These are phyloP conservation scores for Selenia dentaria DNA, from an alignment of 2,888 invertebrate genomes.

Conservation along the genomic window DNA sequence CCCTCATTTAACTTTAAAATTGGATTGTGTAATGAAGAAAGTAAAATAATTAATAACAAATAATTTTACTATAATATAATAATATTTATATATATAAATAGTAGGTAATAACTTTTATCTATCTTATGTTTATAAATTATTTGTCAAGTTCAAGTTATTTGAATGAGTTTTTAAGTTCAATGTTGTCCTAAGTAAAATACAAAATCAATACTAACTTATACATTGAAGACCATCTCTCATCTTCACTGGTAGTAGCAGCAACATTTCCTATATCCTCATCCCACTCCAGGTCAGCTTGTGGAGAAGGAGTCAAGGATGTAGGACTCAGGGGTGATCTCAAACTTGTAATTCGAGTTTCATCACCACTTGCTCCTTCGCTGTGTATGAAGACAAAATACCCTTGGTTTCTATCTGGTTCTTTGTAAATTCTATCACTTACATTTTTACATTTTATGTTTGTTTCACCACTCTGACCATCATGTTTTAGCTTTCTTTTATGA, in stretches of 20 bases:
- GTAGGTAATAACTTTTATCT: no score
- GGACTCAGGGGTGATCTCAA: conserved; percentile 56
- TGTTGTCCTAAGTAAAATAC: no score
- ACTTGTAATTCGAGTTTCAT: conserved; percentile 58
- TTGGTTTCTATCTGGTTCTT: conserved; percentile 51
- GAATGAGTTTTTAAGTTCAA: no score
- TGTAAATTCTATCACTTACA: conserved; percentile 41
- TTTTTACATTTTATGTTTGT: conserved; percentile 53
- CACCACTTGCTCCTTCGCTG: conserved; percentile 70
- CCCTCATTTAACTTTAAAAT: no score
- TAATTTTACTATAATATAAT: no score
- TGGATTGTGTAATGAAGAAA: no score
- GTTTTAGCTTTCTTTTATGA: conserved; percentile 63
- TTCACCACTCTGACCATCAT: conserved; percentile 48
- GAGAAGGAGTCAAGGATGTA: conserved; percentile 54
- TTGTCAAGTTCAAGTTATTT: no score
- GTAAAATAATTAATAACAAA: no score
- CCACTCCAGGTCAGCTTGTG: conserved; percentile 87
- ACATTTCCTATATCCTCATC: conserved; percentile 88
- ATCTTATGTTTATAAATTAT: no score
- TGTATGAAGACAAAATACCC: conserved; percentile 72
- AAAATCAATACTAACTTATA: conserved; percentile 70
- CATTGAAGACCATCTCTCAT: conserved; percentile 81
- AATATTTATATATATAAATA: no score
- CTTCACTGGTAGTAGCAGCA: conserved; percentile 77